phyloP scores from a whole-genome alignment of 2,797 vertebrate species.

The Lateolabrax maculatus region DNA sequence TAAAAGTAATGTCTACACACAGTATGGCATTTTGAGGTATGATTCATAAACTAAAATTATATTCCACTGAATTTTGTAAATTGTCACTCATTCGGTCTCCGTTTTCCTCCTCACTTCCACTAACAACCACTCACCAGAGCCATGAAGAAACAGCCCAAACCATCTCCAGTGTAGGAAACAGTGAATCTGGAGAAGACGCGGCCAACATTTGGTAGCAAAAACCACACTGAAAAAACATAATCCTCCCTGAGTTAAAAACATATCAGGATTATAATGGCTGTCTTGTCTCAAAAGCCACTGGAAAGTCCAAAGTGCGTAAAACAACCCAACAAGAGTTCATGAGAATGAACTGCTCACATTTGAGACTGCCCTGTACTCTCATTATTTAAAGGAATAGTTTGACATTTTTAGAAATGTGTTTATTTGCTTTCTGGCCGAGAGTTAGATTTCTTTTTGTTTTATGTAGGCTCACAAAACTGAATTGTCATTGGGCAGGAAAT shows the following conservation, averaged over 20 bases:
- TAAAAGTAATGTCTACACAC: conserved; percentile 18
- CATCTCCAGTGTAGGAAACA: conserved; percentile 43
- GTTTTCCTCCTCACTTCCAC: conserved; percentile 36
- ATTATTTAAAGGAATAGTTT: not conserved
- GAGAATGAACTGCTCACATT: not conserved
- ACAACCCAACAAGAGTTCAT: conserved; percentile 11
- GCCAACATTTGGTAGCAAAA: conserved; percentile 17
- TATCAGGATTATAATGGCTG: conserved; percentile 28
- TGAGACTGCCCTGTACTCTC: not conserved
- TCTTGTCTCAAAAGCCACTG: conserved; percentile 18
- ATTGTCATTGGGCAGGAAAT: not conserved
- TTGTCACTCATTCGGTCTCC: conserved; percentile 23
- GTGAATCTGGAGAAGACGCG: conserved; percentile 10
- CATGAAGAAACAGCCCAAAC: not conserved
- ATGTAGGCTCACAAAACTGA: not conserved
- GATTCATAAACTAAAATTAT: conserved; percentile 45
- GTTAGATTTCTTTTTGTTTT: not conserved
- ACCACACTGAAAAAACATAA: conserved; percentile 48
- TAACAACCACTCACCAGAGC: not conserved
- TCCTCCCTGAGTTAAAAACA: conserved; percentile 43
- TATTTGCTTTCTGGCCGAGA: not conserved
- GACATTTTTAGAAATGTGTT: not conserved
- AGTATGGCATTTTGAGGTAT: conserved; percentile 7
- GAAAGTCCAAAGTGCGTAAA: conserved; percentile 37
- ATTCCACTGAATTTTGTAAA: conserved; percentile 45